Evolutionary conservation across 1,140 invertebrate species (phyloP), one percentile per base, ranked within the genome.

Genomic region (Epicauta chinensis): DNA sequence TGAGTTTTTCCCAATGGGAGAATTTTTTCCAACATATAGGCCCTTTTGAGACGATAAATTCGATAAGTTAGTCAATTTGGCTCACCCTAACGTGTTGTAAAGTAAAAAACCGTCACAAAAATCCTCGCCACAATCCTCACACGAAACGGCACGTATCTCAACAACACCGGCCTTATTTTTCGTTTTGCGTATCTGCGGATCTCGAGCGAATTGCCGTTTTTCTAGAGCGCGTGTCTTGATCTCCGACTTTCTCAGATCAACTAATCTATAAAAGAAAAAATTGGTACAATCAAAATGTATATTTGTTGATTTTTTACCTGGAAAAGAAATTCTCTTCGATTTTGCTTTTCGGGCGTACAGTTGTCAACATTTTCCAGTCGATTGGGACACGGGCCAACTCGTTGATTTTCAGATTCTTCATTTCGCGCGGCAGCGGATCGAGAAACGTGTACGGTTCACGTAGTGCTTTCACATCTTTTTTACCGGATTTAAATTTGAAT

Each of bases 301-400:
- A 34, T 40, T 15, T 32, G 14, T 10, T 39, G 35, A 51, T 12
- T 31, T n/a, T n/a, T 64, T 72, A 84, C 83, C 83, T 83, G 29
- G 87, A 87, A 68, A 91, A 93, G 73, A 88, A 88, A 61, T 93
- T 89, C 72, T 93, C 90, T 53, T 95, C 91, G 5, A 82, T 68
- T 61, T 87, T 85, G 2, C 78, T 79, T 64, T 90, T 90, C 0
- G 91, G 91, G 59, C 91, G 74, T 9, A 89, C 65, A 9, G 87
- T 84, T 5, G 91, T 95, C 5, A 95, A 71, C 91, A 95, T 95
- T 67, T 84, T 81, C 91, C 91, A 95, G 62, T 92, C 88, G 45
- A 95, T 95, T n/a, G 88, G 81, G 2, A 93, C 88, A 11, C 81
- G 74, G 54, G 86, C 86, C 17, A 94, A 71, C 61, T 93, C 89